Conservation (phyloP, 1,140 invertebrate species). For the Contarinia nasturtii region DNA sequence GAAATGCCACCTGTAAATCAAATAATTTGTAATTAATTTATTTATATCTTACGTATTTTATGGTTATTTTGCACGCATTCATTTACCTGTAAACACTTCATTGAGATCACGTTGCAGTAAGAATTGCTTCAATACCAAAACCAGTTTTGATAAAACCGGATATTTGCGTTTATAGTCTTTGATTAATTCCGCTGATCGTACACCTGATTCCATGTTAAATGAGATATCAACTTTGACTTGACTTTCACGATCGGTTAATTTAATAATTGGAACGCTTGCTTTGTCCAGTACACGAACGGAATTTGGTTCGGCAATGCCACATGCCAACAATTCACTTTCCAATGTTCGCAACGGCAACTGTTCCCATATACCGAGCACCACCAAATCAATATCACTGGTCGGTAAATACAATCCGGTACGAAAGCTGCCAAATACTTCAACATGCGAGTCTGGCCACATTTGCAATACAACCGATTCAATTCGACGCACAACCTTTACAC, state of each 20-base stretch:
- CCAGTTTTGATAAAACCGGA: conserved; percentile 77
- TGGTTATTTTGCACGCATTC: too few relatives aligned
- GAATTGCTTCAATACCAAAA: conserved; percentile 96
- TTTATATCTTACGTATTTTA: too few relatives aligned
- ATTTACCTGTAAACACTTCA: conserved; percentile 74
- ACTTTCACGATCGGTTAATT: conserved; percentile 86
- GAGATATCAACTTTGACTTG: conserved; percentile 94
- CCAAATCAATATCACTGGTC: conserved; percentile 95
- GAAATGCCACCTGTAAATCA: conserved; percentile 77
- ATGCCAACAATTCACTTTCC: conserved; percentile 71
- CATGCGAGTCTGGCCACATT: conserved; percentile 77
- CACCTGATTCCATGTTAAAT: conserved; percentile 92
- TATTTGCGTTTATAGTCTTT: conserved; percentile 63
- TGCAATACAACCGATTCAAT: conserved; percentile 71
- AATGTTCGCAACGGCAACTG: conserved; percentile 75
- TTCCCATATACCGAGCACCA: conserved; percentile 93
- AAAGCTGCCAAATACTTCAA: conserved; percentile 92
- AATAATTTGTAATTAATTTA: too few relatives aligned
- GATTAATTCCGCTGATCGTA: conserved; percentile 88
- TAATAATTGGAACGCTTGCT: conserved; percentile 93
- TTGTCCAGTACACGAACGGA: conserved; percentile 92
- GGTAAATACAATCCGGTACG: conserved; percentile 87
- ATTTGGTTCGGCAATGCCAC: conserved; percentile 69
- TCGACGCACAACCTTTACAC: conserved; percentile 67
- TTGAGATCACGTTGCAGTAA: conserved; percentile 91